These are phyloP conservation scores for Malacosoma neustria DNA, from an alignment of 2,888 invertebrate genomes.

Conservation along the genomic window DNA sequence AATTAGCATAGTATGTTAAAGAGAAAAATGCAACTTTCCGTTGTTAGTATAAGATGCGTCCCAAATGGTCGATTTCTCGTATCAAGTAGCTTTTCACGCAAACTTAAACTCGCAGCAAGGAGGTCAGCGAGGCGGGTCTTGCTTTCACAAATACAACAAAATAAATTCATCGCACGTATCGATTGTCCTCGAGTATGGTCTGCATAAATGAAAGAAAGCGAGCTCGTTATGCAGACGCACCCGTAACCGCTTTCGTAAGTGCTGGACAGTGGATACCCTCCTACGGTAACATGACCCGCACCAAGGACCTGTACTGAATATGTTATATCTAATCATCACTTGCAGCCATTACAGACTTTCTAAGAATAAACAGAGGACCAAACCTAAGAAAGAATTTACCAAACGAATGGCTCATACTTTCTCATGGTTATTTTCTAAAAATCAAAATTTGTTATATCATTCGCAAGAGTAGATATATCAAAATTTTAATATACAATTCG, in stretches of 20 bases:
- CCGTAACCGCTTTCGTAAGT: conserved; percentile 52
- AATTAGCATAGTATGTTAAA: background rate
- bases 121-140: conserved; percentile 65
- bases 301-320: background rate
- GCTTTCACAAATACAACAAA: conserved; percentile 74
- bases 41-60: conserved; percentile 43
- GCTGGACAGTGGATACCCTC: conserved; percentile 6
- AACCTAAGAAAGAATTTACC: no score
- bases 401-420: no score
- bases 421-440: no score
- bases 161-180: conserved; percentile 74
- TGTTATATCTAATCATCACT: no score
- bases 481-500: no score
- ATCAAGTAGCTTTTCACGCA: conserved; percentile 58
- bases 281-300: background rate
- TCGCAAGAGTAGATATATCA: no score
- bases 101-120: conserved; percentile 58
- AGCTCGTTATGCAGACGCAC: conserved; percentile 52
- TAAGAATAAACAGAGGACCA: no score
- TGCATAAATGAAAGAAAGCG: conserved; percentile 72
- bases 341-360: no score
- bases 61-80: conserved; percentile 61
- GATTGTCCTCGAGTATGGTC: conserved; percentile 67
- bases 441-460: no score
- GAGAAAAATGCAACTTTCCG: conserved; percentile 32